A percentile compares a stretch with the other conserved stretches of the same genome.
These are phyloP conservation scores for Sebastes matsubarae DNA, from an alignment of 2,797 vertebrate genomes.

Conservation along the genomic window DNA sequence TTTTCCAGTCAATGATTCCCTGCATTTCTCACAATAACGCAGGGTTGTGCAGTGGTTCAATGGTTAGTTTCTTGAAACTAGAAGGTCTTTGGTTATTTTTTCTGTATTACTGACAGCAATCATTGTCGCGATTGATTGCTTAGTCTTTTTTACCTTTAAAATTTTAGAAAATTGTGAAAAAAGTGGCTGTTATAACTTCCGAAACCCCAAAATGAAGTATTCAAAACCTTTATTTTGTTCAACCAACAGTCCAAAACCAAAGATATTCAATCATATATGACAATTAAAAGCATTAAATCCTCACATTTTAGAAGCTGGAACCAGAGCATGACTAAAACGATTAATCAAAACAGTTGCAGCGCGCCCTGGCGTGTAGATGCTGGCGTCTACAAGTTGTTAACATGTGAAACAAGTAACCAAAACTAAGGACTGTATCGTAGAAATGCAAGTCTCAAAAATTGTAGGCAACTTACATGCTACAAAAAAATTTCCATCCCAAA, in stretches of 20 bases:
- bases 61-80: not conserved
- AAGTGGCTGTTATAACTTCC: not conserved
- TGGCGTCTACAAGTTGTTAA: too few relatives aligned
- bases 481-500: not conserved
- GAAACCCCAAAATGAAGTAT: not conserved
- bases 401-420: too few relatives aligned
- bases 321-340: not conserved
- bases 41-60: not conserved
- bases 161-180: not conserved
- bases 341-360: not conserved
- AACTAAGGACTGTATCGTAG: not conserved
- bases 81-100: not conserved
- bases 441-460: not conserved
- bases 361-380: too few relatives aligned
- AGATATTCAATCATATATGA: not conserved
- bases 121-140: not conserved
- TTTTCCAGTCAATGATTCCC: not conserved
- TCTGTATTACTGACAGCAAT: not conserved
- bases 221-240: not conserved
- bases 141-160: not conserved
- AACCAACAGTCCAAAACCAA: not conserved
- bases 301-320: not conserved
- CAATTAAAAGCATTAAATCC: not conserved
- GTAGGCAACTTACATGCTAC: not conserved
- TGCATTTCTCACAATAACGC: not conserved